Percentiles rank a stretch among this genome's conserved stretches.
phyloP scores from a whole-genome alignment of 2,113 vertebrate species.

The Bos indicus region DNA sequence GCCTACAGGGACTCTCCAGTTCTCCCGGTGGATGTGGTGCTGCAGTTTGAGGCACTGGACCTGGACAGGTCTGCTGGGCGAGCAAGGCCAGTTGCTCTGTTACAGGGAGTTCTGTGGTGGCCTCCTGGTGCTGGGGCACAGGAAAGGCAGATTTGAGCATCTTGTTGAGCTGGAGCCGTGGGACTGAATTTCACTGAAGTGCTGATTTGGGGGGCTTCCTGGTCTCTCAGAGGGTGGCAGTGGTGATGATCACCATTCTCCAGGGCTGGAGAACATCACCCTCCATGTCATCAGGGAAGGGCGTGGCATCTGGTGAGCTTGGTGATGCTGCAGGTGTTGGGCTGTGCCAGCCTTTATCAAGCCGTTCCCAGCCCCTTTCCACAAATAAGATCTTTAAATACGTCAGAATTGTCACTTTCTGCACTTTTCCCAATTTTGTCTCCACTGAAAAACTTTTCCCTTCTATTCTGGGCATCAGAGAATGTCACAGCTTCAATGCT shows the following conservation, averaged over 20 bases:
- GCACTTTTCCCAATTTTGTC: neutral
- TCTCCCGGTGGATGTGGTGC: rapidly evolving
- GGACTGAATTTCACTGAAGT: neutral
- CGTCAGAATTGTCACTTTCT: neutral
- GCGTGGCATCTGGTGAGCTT: neutral
- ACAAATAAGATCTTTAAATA: neutral
- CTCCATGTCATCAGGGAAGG: neutral
- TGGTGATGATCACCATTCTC: neutral
- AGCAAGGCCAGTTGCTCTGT: rapidly evolving
- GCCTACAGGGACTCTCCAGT: too few species aligned
- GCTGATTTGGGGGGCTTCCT: too few species aligned
- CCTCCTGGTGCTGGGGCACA: neutral
- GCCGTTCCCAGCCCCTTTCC: too few species aligned
- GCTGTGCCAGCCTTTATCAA: neutral
- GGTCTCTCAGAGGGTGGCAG: neutral
- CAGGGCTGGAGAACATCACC: neutral
- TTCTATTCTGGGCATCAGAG: neutral
- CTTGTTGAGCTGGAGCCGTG: neutral
- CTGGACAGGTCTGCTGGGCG: rapidly evolving
- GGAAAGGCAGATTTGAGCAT: neutral
- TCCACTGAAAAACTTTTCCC: neutral
- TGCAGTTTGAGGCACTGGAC: rapidly evolving
- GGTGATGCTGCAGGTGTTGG: neutral
- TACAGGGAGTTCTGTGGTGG: too few species aligned
- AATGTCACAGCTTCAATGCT: neutral